These are phyloP conservation scores for Trachelus troglodyta DNA, from an alignment of 2,888 invertebrate genomes.

Conservation along the genomic window DNA sequence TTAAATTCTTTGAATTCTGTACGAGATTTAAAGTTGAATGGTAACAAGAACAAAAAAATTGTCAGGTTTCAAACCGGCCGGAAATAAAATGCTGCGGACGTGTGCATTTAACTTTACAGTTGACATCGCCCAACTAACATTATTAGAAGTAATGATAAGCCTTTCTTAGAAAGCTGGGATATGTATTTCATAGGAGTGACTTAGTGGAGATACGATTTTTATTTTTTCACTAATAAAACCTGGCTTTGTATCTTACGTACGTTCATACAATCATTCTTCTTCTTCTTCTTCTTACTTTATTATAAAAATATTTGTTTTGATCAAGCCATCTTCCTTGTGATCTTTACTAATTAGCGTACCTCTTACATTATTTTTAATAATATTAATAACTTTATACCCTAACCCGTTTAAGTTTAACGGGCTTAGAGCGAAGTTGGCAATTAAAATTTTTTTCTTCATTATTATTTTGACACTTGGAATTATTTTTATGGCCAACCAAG, in stretches of 20 bases:
- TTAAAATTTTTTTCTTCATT: background rate
- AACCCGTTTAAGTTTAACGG: background rate
- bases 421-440: background rate
- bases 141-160: conserved; percentile 14
- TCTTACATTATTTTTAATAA: background rate
- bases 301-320: conserved; percentile 4
- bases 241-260: conserved; percentile 25
- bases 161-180: conserved; percentile 17
- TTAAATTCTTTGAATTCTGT: background rate
- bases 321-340: background rate
- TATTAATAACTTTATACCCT: background rate
- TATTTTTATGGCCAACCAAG: background rate
- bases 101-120: background rate
- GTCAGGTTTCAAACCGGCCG: background rate
- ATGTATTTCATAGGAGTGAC: conserved; percentile 25
- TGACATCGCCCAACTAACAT: conserved; percentile 16
- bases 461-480: background rate
- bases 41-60: background rate
- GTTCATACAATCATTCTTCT: conserved; percentile 2
- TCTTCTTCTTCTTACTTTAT: background rate
- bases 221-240: conserved; percentile 31
- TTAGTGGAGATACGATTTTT: conserved; percentile 30
- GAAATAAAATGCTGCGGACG: background rate
- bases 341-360: background rate
- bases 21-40: background rate